Evolutionary conservation across 2,888 invertebrate genomes (phyloP).

Genomic region (Tigriopus californicus): DNA sequence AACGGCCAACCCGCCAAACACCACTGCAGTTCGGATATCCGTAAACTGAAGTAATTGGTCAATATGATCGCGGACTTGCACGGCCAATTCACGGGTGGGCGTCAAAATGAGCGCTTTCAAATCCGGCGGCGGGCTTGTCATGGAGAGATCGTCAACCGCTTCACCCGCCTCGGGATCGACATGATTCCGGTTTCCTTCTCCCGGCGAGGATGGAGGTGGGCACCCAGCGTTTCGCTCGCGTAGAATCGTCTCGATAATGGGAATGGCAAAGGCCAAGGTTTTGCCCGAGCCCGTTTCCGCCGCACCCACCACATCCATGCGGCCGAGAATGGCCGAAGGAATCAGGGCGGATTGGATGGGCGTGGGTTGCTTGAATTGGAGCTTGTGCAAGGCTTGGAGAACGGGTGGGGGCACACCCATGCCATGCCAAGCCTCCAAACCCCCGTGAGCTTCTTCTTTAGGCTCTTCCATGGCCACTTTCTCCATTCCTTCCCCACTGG

Average conservation of each 20-base stretch:
- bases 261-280: conserved; percentile 91
- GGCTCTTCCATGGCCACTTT: too few relatives aligned
- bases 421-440: conserved; percentile 28
- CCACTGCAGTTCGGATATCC: conserved; percentile 22
- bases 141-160: conserved; percentile 19
- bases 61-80: conserved; percentile 67
- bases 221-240: conserved; percentile 34
- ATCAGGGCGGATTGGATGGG: conserved; percentile 63
- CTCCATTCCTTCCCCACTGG: too few relatives aligned
- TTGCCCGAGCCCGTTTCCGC: conserved; percentile 98
- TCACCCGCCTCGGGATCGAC: conserved; percentile 27
- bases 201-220: too few relatives aligned
- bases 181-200: conserved; percentile 33
- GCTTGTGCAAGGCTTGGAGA: conserved; percentile 49
- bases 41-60: conserved; percentile 22
- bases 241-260: conserved; percentile 68
- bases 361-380: conserved; percentile 63
- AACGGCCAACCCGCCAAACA: conserved; percentile 83
- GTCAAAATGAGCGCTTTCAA: conserved; percentile 72
- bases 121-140: conserved; percentile 24
- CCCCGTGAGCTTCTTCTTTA: conserved; percentile 16
- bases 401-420: conserved; percentile 43
- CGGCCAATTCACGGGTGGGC: conserved; percentile 86
- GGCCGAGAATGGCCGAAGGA: conserved; percentile 64
- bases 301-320: conserved; percentile 85